phyloP scores from a whole-genome alignment of 2,888 invertebrate species.

The Caenorhabditis drosophilae region DNA sequence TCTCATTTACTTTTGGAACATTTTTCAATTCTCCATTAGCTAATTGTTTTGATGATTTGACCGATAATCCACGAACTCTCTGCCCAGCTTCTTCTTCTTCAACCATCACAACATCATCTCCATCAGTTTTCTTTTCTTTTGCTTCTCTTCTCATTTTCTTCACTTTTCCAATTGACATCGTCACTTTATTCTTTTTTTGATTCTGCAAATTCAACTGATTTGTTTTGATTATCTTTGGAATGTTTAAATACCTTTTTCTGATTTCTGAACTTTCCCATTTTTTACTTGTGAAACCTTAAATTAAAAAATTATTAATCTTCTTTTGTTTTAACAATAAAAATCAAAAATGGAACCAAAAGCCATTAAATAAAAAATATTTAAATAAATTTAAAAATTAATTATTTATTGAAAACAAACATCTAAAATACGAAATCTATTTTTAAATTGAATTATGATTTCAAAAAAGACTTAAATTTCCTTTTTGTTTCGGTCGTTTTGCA shows the following conservation, averaged over 20 bases:
- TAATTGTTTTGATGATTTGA: no score
- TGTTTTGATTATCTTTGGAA: not conserved
- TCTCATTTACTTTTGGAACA: conserved; percentile 34
- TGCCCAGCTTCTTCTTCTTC: conserved; percentile 8
- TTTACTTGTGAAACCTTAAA: conserved; percentile 6
- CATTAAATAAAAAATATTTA: not conserved
- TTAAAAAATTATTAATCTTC: conserved; percentile 1
- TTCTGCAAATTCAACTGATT: conserved; percentile 6
- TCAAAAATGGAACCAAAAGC: not conserved
- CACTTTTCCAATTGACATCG: conserved; percentile 7
- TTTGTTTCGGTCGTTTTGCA: conserved; percentile 20
- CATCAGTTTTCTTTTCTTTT: conserved; percentile 16
- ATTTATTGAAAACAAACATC: not conserved
- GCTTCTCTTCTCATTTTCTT: conserved; percentile 24
- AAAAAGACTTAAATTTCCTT: no score
- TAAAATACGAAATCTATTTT: not conserved
- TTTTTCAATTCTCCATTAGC: conserved; percentile 31
- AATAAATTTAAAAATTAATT: not conserved
- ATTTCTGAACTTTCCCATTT: conserved; percentile 38
- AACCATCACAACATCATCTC: conserved; percentile 20
- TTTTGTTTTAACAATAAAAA: not conserved
- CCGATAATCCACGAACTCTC: conserved; percentile 30
- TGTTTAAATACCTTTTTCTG: conserved; percentile 14
- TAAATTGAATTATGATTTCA: not conserved
- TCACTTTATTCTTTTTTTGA: conserved; percentile 23